phyloP scores from a whole-genome alignment of 2,113 vertebrate genomes.

The Trematocara macrostoma region DNA sequence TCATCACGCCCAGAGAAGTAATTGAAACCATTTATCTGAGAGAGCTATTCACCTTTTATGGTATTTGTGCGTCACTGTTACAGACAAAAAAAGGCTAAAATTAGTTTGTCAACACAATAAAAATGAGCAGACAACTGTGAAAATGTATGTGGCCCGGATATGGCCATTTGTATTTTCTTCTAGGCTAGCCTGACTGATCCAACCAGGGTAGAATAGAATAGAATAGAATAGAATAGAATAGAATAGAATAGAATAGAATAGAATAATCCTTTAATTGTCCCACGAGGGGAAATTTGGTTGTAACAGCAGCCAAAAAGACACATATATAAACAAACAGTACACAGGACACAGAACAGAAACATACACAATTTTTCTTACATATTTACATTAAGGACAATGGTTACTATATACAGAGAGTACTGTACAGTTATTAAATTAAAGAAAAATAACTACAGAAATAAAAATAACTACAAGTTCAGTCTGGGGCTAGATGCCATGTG shows the following conservation, averaged over 20 bases:
- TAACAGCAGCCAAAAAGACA: too few relatives aligned
- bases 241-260: background rate
- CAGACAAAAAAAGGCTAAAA: background rate
- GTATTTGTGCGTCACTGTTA: background rate
- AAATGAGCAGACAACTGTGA: background rate
- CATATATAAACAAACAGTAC: too few relatives aligned
- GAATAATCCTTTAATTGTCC: too few relatives aligned
- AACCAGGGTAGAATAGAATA: background rate
- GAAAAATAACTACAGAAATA: too few relatives aligned
- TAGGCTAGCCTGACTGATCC: background rate
- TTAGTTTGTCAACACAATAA: background rate
- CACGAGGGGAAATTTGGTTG: too few relatives aligned
- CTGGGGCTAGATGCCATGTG: background rate
- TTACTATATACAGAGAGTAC: too few relatives aligned
- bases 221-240: too few relatives aligned
- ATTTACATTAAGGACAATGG: too few relatives aligned
- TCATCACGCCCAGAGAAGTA: constrained; percentile 84
- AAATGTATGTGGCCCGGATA: background rate
- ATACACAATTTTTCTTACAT: too few relatives aligned
- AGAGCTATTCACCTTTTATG: background rate
- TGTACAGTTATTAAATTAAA: too few relatives aligned
- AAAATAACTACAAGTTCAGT: background rate
- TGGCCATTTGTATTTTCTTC: background rate
- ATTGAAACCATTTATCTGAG: background rate
- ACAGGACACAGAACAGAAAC: too few relatives aligned